Percentiles rank a stretch among this genome's conserved stretches.
phyloP scores from a whole-genome alignment of 2,113 vertebrate species.

The Cricetomys ansorgei region DNA sequence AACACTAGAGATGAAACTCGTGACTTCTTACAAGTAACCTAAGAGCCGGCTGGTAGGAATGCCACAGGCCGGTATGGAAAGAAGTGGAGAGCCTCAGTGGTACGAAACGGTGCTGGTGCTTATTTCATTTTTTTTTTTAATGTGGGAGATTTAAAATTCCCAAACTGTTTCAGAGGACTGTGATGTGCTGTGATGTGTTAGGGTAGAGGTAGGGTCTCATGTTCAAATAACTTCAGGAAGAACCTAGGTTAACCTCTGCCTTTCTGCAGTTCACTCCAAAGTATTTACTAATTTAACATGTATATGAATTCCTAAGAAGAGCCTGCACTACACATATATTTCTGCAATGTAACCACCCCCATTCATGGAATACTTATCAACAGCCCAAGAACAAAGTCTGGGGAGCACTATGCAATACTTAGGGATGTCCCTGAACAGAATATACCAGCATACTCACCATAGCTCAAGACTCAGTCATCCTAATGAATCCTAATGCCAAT shows the following conservation, averaged over 20 bases:
- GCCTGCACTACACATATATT: not conserved
- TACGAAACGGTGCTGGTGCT: not conserved
- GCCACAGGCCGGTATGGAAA: not conserved
- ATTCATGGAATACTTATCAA: not conserved
- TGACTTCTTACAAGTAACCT: not conserved
- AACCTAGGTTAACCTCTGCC: not conserved
- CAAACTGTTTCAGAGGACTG: not conserved
- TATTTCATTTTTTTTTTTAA: not conserved
- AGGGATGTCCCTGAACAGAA: not conserved
- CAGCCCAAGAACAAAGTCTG: not conserved
- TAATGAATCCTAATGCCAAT: not conserved
- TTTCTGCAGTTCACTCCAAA: not conserved
- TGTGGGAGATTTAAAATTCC: conserved; percentile 12
- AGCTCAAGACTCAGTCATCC: not conserved
- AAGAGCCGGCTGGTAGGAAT: not conserved
- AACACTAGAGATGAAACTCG: not conserved
- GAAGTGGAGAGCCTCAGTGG: not conserved
- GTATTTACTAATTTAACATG: not conserved
- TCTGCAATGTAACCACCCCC: conserved; percentile 2
- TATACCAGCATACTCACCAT: not conserved
- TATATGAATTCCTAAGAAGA: not conserved
- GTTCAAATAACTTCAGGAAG: conserved; percentile 24
- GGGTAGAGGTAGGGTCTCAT: accelerated
- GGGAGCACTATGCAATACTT: not conserved
- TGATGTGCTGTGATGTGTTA: not conserved